Conservation (phyloP, 2,113 vertebrate genomes). For the Nothobranchius kuhntae region DNA sequence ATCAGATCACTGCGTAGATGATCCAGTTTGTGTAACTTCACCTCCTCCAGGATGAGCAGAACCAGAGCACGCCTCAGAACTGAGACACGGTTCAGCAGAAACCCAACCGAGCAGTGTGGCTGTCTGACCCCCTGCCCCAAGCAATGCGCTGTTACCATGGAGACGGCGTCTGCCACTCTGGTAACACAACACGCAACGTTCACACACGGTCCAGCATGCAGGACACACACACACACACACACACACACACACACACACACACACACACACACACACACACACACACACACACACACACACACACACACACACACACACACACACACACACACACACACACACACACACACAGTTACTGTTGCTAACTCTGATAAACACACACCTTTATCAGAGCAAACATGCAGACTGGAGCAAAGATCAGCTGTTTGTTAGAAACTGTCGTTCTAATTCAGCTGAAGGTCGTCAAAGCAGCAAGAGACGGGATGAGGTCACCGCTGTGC, state of each 20-base stretch:
- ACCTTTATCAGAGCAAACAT: not conserved
- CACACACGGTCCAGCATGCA: not conserved
- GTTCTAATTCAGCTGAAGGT: not conserved
- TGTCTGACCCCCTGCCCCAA: not conserved
- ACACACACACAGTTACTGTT: constrained; percentile 12
- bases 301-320: too few species aligned
- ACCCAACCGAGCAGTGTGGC: not conserved
- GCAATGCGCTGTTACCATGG: too few species aligned
- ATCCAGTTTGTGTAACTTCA: not conserved
- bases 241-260: too few species aligned
- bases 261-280: too few species aligned
- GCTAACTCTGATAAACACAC: constrained; percentile 3
- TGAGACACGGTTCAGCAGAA: not conserved
- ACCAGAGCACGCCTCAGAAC: not conserved
- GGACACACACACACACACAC: not conserved
- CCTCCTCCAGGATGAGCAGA: not conserved
- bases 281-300: too few species aligned
- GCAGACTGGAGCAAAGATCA: not conserved
- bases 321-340: not conserved
- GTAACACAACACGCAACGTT: too few species aligned
- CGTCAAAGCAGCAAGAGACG: not conserved
- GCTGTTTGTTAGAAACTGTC: not conserved
- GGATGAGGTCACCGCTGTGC: rapidly evolving
- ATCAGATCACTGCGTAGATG: too few species aligned
- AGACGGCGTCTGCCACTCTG: too few species aligned